Evolutionary conservation across 2,888 invertebrate species (phyloP).

Genomic region (Folsomia manolachei): DNA sequence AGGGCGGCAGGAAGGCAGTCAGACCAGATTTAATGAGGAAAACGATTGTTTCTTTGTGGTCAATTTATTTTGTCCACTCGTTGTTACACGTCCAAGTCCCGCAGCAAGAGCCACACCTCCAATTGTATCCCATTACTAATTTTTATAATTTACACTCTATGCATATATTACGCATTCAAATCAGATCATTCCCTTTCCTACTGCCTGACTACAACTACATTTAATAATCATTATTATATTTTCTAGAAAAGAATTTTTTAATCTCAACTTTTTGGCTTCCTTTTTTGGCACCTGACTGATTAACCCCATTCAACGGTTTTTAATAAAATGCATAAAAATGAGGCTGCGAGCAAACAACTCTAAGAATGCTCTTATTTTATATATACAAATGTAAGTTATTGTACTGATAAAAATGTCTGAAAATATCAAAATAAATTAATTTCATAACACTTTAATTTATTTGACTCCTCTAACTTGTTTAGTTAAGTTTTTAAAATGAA

Average conservation of each 20-base stretch:
- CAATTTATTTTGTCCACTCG: constrained; percentile 17
- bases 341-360: background rate
- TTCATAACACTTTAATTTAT: no score
- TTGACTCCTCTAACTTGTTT: no score
- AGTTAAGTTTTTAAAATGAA: no score
- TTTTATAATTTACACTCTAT: background rate
- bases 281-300: constrained; percentile 6
- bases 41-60: constrained; percentile 17
- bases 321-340: background rate
- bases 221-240: no score
- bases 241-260: no score
- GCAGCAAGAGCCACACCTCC: constrained; percentile 14
- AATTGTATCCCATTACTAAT: constrained; percentile 11
- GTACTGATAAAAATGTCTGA: no score
- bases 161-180: background rate
- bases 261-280: background rate
- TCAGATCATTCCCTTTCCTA: constrained; percentile 7
- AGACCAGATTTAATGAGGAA: background rate
- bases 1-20: no score
- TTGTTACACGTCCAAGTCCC: background rate
- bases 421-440: no score
- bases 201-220: no score
- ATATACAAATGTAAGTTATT: no score
- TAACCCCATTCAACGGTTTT: background rate
- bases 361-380: no score